Base-by-base conservation (phyloP, 2,797 vertebrate species). In the Malurus splendens region DNA sequence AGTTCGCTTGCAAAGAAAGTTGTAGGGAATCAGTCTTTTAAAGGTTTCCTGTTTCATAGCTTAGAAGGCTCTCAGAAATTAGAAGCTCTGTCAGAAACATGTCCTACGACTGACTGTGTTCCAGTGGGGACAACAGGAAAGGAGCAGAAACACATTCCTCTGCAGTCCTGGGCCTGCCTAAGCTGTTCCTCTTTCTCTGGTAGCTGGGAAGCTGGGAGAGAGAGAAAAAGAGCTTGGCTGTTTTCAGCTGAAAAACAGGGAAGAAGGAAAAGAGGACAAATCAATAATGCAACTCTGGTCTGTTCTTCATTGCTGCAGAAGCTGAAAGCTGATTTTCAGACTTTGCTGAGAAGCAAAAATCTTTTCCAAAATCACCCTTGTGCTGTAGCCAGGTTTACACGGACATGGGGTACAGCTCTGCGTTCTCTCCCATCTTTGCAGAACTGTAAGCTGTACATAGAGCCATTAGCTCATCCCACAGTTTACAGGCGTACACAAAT, bases 221-320 rank as follows among this genome's bases (percentile, higher is more conserved):
- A 32, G 38, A 64, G 36, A 28, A 32, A 59, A 36, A 45, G 25
- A n/a, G 7, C 8, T 52, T 44, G 14, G 6, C 25, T 52, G 3
- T 33, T 62, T 76, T 17, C 54, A 44, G 13, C 25, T 80, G 51
- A 84, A 67, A 72, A 80, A 5, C 11, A 54, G 41, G 30, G 15
- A 45, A 28, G 51, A 41, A 50, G 18, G 32, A 67, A 62, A 83
- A 80, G 16, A 36, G 4, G 59, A 51, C 18, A 62, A 66, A 62
- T 14, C 0, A 25, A 45, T 39, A 24, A n/a, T 0, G 0, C 8
- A n/a, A 2, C 18, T 44, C 48, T 74, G 39, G 7, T 11, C 7
- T 73, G 9, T 59, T 66, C 14, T 55, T 73, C 57, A 20, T 12
- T 47, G 32, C 28, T 22, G 9, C 38, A 65, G 38, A 39, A 44